Evolutionary conservation across 1,140 invertebrate genomes (phyloP).

Genomic region (Tetraneura akinire): DNA sequence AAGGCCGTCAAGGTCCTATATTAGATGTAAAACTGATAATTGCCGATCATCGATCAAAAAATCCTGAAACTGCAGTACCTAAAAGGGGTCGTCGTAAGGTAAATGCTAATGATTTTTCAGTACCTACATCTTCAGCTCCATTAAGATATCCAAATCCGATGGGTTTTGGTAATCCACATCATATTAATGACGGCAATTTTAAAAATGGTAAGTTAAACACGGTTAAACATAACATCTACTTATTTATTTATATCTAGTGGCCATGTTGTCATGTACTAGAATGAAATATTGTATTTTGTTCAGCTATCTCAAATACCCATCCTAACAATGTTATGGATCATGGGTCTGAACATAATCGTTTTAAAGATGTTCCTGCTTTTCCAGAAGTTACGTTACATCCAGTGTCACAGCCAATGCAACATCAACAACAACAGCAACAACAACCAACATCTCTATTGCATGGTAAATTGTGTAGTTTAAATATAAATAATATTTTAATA

Average conservation of each 20-base stretch:
- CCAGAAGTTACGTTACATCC: conserved; percentile 77
- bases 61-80: conserved; percentile 52
- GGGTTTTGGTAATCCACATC: conserved; percentile 32
- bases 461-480: conserved; percentile 70
- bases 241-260: too few relatives aligned
- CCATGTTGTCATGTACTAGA: too few relatives aligned
- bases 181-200: conserved; percentile 21
- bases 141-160: conserved; percentile 41
- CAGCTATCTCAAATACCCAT: conserved; percentile 51
- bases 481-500: background rate
- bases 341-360: conserved; percentile 43
- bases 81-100: conserved; percentile 59
- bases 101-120: conserved; percentile 59
- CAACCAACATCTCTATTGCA: conserved; percentile 70
- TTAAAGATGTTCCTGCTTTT: conserved; percentile 64
- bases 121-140: conserved; percentile 54
- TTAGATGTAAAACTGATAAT: conserved; percentile 81
- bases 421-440: conserved; percentile 56
- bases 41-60: conserved; percentile 67
- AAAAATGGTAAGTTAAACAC: conserved; percentile 23
- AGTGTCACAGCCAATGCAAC: conserved; percentile 60
- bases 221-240: too few relatives aligned
- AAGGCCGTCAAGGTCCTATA: conserved; percentile 73
- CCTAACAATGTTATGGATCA: conserved; percentile 54
- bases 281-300: conserved; percentile 35